Evolutionary conservation across 1,140 invertebrate species (phyloP).

Genomic region (Lordiphosa mommai): DNA sequence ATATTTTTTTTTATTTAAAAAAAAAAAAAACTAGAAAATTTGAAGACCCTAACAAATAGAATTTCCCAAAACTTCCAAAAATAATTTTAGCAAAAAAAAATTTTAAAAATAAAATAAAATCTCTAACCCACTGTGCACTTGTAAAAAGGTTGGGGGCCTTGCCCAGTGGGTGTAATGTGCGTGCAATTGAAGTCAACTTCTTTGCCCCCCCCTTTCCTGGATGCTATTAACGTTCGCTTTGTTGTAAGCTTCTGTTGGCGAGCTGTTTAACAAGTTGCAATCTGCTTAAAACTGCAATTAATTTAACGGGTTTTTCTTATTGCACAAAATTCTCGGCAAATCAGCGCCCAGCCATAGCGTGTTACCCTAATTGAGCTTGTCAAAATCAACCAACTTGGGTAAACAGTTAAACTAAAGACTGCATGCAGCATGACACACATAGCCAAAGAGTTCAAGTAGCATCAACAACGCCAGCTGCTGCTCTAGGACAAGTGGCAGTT

Average conservation of each 20-base stretch:
- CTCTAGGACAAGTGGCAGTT: background rate
- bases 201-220: background rate
- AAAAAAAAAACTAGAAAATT: too few species aligned
- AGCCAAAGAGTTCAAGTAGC: constrained; percentile 1
- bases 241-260: constrained; percentile 28
- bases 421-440: constrained; percentile 18
- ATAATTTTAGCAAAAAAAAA: too few species aligned
- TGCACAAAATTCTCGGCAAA: constrained; percentile 29
- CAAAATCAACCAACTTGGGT: constrained; percentile 39
- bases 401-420: constrained; percentile 8
- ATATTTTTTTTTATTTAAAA: too few species aligned
- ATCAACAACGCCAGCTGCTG: constrained; percentile 6
- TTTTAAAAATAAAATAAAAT: too few species aligned
- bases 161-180: constrained; percentile 42
- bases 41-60: too few species aligned
- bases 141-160: background rate
- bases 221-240: constrained; percentile 47
- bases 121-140: constrained; percentile 13
- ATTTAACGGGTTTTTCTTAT: constrained; percentile 60
- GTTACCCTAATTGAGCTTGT: constrained; percentile 66
- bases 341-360: constrained; percentile 14
- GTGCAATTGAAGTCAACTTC: constrained; percentile 48
- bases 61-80: too few species aligned
- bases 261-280: constrained; percentile 62
- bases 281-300: constrained; percentile 74